A percentile compares a stretch with the other conserved stretches of the same genome.
These are phyloP conservation scores for Calycopis cecrops DNA, from an alignment of 1,140 invertebrate species.

Conservation along the genomic window DNA sequence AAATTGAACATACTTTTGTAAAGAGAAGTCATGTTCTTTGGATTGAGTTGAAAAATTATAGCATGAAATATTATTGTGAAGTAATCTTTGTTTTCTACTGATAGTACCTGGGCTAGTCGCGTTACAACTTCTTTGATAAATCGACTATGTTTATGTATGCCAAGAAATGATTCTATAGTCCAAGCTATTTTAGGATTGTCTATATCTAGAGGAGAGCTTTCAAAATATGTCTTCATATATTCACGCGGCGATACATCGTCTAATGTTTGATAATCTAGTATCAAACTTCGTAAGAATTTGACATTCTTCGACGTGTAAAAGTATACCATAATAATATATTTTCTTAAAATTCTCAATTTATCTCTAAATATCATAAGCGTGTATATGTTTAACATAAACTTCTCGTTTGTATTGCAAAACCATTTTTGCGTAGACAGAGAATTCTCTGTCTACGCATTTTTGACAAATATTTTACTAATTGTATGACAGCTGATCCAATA, in stretches of 20 bases:
- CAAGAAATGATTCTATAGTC: conserved; percentile 56
- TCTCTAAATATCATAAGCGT: background rate
- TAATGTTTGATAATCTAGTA: conserved; percentile 37
- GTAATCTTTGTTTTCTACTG: conserved; percentile 51
- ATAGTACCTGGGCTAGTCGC: conserved; percentile 39
- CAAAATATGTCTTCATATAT: conserved; percentile 56
- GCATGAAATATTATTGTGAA: conserved; percentile 49
- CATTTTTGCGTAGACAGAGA: too few relatives aligned
- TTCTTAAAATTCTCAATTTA: conserved; percentile 3
- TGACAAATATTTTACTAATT: conserved; percentile 9
- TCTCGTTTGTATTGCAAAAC: background rate
- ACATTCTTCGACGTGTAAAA: conserved; percentile 57
- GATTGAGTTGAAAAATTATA: conserved; percentile 47
- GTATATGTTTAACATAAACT: background rate
- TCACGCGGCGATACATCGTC: conserved; percentile 48
- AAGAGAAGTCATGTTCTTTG: conserved; percentile 38
- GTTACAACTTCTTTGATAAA: conserved; percentile 43
- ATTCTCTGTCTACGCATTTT: too few relatives aligned
- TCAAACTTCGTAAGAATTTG: conserved; percentile 49
- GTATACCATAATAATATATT: conserved; percentile 49
- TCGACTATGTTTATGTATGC: conserved; percentile 43
- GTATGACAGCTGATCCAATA: conserved; percentile 5
- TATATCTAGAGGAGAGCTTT: conserved; percentile 43
- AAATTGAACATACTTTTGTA: conserved; percentile 62
- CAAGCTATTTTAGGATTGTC: conserved; percentile 53